Base-by-base conservation (phyloP, 2,113 vertebrate species). In the Terrapene triunguis region DNA sequence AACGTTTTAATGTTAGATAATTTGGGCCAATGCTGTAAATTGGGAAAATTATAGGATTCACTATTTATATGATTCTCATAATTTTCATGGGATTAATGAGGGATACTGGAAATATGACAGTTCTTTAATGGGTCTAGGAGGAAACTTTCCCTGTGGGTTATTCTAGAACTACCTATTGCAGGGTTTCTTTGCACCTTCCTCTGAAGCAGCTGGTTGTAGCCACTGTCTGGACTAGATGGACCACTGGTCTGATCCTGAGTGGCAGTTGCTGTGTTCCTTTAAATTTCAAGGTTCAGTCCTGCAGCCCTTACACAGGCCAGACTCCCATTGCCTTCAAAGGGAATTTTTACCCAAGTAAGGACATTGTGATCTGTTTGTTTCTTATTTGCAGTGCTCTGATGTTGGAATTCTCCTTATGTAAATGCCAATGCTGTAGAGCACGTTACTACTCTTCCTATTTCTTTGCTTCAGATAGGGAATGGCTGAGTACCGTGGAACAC, bases 351-450 rank as follows among this genome's bases (percentile, higher is more conserved):
- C 57, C 85, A 13, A 57, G 62, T 38, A 79, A 42, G 86, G 74
- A 82, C 74, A 5, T 89, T 92, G 80, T 78, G 92, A 95, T 89
- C 89, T 81, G 89, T 97, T 97, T 93, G 85, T 93, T 97, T 90
- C 89, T 86, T 57, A 65, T 95, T 95, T 96, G 89, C 85, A 82
- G 84, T 57, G 87, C 96, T 97, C 96, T 97, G 90, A 96, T 95
- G 92, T 96, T 93, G 38, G 62, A 1, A 1, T 90, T 95, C 81
- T 93, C 93, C 89, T 89, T 92, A 85, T 89, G 57, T 47, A 47
- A 78, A 44, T 47, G 74, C 19, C 38, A 59, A 80, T 81, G 91
- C 93, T 74, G 54, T 82, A 7, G 91, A 92, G 89, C 74, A 24
- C 48, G 47, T 91, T 95, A 53, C 50, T 93, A 55, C 62, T 80